phyloP scores from a whole-genome alignment of 2,888 invertebrate species.

The Dicyrtomina minuta region DNA sequence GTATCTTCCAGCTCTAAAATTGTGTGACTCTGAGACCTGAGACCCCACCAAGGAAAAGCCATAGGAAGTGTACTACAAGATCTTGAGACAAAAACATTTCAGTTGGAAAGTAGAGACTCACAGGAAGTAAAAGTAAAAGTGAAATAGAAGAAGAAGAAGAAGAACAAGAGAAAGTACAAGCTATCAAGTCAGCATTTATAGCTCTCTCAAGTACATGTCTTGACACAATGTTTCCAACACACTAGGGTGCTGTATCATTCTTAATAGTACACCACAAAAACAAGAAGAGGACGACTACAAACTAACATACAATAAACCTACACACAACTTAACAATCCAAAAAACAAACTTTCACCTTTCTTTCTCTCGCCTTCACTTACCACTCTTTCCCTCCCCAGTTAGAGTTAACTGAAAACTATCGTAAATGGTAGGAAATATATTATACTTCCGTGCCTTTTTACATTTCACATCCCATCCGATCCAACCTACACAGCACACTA shows the following conservation, averaged over 20 bases:
- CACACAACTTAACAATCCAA: too few relatives aligned
- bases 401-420: conserved; percentile 6
- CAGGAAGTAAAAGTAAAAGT: too few relatives aligned
- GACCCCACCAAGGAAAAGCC: too few relatives aligned
- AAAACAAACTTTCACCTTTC: conserved; percentile 3
- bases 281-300: neutral
- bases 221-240: conserved; percentile 20
- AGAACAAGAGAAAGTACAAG: conserved; percentile 1
- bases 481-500: neutral
- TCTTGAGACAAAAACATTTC: too few relatives aligned
- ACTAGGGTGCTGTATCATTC: conserved; percentile 44
- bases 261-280: conserved; percentile 38
- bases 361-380: conserved; percentile 6
- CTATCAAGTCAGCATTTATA: conserved; percentile 8
- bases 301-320: too few relatives aligned
- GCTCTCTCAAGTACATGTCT: conserved; percentile 14
- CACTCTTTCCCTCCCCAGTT: neutral
- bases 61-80: too few relatives aligned
- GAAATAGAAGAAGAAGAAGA: neutral
- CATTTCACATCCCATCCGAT: neutral
- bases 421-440: conserved; percentile 13
- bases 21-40: too few relatives aligned
- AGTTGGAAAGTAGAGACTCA: too few relatives aligned
- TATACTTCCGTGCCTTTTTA: too few relatives aligned
- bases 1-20: too few relatives aligned